Evolutionary conservation across 2,113 vertebrate genomes (phyloP), one percentile per base, ranked within the genome.

Genomic region (Myrmecophaga tridactyla): DNA sequence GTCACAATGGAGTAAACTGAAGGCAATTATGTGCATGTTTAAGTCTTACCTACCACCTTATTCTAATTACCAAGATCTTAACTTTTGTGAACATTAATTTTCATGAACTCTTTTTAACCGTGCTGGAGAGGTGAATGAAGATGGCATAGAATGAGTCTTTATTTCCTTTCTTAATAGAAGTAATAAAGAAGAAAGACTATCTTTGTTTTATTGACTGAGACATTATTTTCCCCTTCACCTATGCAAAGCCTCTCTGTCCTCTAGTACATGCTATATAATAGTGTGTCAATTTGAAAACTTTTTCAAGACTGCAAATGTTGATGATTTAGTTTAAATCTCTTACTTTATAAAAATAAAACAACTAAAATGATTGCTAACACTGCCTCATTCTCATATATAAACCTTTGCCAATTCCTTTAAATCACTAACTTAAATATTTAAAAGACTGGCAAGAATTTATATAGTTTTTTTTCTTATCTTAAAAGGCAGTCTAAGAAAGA

Each of bases 121-220:
- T 82, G 60, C 51, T 78, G 58, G 76, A 81, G 76, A 92, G 13
- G 10, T 31, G 12, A 82, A 41, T 81, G 82, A 80, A 60, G 31
- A 94, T 83, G 76, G 23, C 10, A 9, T 67, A 67, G 51, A 91
- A 82, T 70, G 73, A 81, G 8, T 69, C 25, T 90, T 80, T 89
- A 48, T 83, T n/a, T 72, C 48, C 18, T 65, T 94, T 75, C 27
- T 92, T 93, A 81, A 67, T 90, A 14, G 63, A 77, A 80, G 48
- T 72, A 92, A 92, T 94, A 82, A 94, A 88, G 36, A 82, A 90
- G 53, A 78, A 94, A 76, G 20, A 51, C 20, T 56, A 69, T 70
- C 31, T 84, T 84, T 92, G 17, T 90, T 96, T 78, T 84, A 78
- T 67, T 91, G 67, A 67, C n/a, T 86, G n/a, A 46, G 10, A 27